Evolutionary conservation across 2,888 invertebrate species (phyloP).

Genomic region (Rotaria sp.): DNA sequence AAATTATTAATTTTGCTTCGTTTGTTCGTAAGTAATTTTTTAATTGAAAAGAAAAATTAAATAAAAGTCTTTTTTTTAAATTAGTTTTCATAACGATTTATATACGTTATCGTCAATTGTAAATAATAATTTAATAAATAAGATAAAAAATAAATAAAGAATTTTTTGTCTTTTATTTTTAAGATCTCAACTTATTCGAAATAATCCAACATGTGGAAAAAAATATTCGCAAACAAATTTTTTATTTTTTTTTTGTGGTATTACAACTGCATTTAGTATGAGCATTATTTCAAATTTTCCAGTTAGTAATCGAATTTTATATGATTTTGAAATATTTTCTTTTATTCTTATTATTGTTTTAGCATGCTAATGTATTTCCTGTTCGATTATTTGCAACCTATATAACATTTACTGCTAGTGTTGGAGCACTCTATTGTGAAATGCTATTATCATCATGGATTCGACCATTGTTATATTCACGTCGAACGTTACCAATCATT

Average conservation of each 20-base stretch:
- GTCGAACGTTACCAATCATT: neutral
- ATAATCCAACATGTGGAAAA: slow-evolving; percentile 24
- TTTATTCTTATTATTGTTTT: neutral
- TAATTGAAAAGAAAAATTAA: neutral
- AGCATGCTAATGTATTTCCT: slow-evolving; percentile 27
- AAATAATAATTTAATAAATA: neutral
- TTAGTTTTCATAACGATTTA: neutral
- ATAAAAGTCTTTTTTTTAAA: neutral
- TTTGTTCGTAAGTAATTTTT: neutral
- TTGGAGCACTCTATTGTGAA: slow-evolving; percentile 2
- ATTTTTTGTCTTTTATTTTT: neutral
- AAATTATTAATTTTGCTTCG: slow-evolving; percentile 11
- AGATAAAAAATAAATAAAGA: neutral
- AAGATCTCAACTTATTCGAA: neutral
- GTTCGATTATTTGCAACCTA: neutral
- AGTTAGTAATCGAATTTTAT: neutral
- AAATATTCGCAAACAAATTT: neutral
- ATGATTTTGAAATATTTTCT: neutral
- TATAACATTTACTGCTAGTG: neutral
- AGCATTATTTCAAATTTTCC: slow-evolving; percentile 25
- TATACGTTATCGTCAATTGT: slow-evolving; percentile 27
- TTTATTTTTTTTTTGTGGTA: neutral
- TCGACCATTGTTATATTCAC: slow-evolving; percentile 17
- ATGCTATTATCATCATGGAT: slow-evolving; percentile 25
- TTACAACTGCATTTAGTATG: neutral